Percentiles rank a stretch among this genome's conserved stretches.
phyloP scores from a whole-genome alignment of 2,113 vertebrate species.

The Rhabdornis inornatus region DNA sequence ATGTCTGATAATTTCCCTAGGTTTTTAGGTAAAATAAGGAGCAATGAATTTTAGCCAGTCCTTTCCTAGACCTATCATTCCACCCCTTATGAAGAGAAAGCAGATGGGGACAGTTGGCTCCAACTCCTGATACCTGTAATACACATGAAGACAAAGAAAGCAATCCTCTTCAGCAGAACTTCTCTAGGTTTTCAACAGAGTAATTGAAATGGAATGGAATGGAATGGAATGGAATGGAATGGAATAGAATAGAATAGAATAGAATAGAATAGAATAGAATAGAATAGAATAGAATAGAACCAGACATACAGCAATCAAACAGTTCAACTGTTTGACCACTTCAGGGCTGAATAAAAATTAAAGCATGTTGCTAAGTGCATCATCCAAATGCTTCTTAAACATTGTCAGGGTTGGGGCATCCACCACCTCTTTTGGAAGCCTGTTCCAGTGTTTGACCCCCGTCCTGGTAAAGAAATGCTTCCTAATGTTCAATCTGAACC shows the following conservation, averaged over 20 bases:
- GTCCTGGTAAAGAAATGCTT: background rate
- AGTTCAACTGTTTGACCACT: background rate
- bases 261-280: background rate
- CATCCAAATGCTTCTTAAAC: background rate
- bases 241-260: background rate
- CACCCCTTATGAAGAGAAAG: background rate
- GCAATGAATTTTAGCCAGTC: background rate
- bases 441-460: background rate
- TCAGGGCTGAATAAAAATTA: background rate
- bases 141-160: background rate
- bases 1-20: background rate
- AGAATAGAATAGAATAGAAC: background rate
- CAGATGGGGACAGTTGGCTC: background rate
- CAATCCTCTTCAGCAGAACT: background rate
- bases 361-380: background rate
- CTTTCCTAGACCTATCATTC: background rate
- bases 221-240: background rate
- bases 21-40: background rate
- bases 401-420: background rate
- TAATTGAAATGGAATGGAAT: background rate
- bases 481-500: background rate
- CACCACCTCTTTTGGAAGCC: background rate
- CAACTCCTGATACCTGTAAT: background rate
- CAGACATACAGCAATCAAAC: accelerated
- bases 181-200: background rate